Evolutionary conservation across 2,113 vertebrate genomes (phyloP), one percentile per base, ranked within the genome.

Genomic region (Psilopsiagon aurifrons): DNA sequence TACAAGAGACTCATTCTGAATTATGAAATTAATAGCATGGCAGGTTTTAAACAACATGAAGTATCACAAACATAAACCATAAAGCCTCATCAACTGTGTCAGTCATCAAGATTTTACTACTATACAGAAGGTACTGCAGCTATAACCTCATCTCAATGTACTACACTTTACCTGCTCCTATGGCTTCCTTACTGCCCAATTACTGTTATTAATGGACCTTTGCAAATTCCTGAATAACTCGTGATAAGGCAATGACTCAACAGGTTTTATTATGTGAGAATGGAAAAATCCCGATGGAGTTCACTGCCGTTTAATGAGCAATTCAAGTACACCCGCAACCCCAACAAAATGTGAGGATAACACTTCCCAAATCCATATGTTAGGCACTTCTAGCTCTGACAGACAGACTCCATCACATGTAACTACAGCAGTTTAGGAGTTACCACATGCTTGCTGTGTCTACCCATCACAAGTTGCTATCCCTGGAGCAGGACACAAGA

Each of bases 391-490:
- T 18, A 57, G 78, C 80, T 81, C 91, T 95, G 96, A 91, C 86
- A 97, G 96, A 91, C 92, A 95, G 74, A 31, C 85, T 96, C 92
- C 95, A 93, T 73, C 94, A 71, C 95, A 41, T 82, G 64, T 23
- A 18, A 76, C 84, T 71, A 57, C 84, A 91, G 87, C 63, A 88
- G 67, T 74, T 93, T 17, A 1, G 16, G 67, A 95, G 88, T 20
- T 66, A 37, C 63, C 86, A 86, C 83, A 69, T 31, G 37, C 63
- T 93, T 69, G n/a, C 59, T 49, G 10, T 52, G 70, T 64, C 47
- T 91, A 7, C 39, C 85, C 95, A 17, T 49, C 73, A 60, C n/a
- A 28, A 71, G 63, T 6, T 86, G 80, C 0, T 14, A 47, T n/a
- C 75, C 18, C 39, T 35, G 8, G 83, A 49, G 83, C 68, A 83